Conservation (phyloP, 1,140 invertebrate species). For the Thaumatotibia leucotreta region DNA sequence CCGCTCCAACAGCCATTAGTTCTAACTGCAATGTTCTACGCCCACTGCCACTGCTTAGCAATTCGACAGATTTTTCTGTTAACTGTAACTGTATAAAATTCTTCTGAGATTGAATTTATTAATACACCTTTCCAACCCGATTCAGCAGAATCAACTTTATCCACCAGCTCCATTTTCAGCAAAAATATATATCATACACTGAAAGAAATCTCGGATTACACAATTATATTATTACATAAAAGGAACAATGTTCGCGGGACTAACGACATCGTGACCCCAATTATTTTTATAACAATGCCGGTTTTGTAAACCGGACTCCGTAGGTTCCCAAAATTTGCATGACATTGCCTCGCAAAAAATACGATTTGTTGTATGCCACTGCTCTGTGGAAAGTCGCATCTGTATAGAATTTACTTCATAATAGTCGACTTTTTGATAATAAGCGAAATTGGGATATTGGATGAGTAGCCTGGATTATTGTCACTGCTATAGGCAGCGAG, state of each 20-base stretch:
- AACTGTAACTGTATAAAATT: not conserved
- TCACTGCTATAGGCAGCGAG: not conserved
- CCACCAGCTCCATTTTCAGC: slow-evolving; percentile 18
- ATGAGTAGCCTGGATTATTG: not conserved
- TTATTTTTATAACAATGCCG: slow-evolving; percentile 67
- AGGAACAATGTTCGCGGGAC: slow-evolving; percentile 36
- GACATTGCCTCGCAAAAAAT: slow-evolving; percentile 51
- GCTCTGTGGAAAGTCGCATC: not conserved
- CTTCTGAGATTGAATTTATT: not conserved
- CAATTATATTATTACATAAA: slow-evolving; percentile 27
- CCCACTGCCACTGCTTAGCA: too few species aligned
- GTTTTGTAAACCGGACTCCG: slow-evolving; percentile 46
- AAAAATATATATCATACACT: slow-evolving; percentile 20
- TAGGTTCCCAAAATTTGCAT: slow-evolving; percentile 61
- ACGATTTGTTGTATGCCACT: slow-evolving; percentile 51
- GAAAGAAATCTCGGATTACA: slow-evolving; percentile 25
- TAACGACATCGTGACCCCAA: slow-evolving; percentile 53
- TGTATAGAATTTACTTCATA: not conserved
- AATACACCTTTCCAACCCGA: not conserved
- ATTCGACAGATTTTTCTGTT: not conserved
- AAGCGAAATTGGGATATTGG: not conserved
- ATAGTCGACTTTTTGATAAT: not conserved
- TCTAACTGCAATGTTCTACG: too few species aligned
- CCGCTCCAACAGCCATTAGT: too few species aligned
- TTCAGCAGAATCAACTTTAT: slow-evolving; percentile 15